Base-by-base conservation (phyloP, 2,113 vertebrate genomes). In the Otocyon megalotis region DNA sequence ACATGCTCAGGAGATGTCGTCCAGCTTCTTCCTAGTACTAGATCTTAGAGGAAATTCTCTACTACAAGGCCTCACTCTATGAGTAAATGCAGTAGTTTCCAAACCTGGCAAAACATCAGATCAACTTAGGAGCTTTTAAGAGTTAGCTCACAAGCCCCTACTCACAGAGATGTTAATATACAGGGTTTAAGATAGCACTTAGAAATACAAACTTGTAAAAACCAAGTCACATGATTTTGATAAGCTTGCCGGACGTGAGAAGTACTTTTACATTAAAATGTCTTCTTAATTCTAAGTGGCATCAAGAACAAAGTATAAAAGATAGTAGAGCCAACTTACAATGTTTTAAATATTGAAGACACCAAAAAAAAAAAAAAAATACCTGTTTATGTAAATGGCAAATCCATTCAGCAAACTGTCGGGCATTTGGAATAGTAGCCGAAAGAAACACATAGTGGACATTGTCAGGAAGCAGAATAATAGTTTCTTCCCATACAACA, bases 401-500 rank as follows among this genome's bases (percentile, higher is more conserved):
- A 97, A 99, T 99, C 99, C 99, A 99, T 97, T 99, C 99, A 16
- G 99, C 99, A 98, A 99, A 99, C 98, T 99, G 99, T 50, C 99
- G 99, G 19, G 99, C 99, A 80, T 99, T 99, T 90, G 99, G 99
- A 97, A 99, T 99, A 96, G 99, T 99, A 95, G 99, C 99, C 10
- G 99, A 99, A 98, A 99, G 98, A 97, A 99, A 99, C 53, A 99
- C 99, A 63, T 99, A 99, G 96, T 99, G 99, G 60, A 99, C 99
- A 0, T 99, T 99, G 98, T 99, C 99, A 71, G 99, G 99, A 91
- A 99, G 99, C 93, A 99, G 99, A 98, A 99, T 99, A 98, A 99
- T 99, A 17, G 99, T 99, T 98, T 99, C 99, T 97, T 99, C 99
- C 99, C 99, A 99, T 28, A 99, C 99, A 4, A 99, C 99, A 37